Base-by-base conservation (phyloP, 2,888 invertebrate species). In the Pterostichus madidus region DNA sequence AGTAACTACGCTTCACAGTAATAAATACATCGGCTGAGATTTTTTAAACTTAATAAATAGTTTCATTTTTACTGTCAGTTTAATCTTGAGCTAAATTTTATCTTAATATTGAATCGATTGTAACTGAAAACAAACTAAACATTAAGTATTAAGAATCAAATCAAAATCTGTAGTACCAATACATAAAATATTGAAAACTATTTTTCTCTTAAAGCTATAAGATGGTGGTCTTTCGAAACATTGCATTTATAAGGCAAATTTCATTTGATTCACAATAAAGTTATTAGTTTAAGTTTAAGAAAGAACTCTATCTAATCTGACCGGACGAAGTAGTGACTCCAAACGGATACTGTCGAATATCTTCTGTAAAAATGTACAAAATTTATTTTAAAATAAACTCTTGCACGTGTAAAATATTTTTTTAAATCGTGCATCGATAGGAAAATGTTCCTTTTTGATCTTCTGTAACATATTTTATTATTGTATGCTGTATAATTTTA, bases 351-450 rank as follows among this genome's bases (percentile, higher is more conserved):
- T 71, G 71, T 71, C 24, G 71, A 78, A 56, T 39, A 78, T 24
- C 77, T 77, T 75, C 75, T 81, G 81, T 81, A 81, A 81, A 81
- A 81, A 75, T 81, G 81, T 81, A 81, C 75, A 81, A 81, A 81
- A 75, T 81, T 75, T 61, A 32, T 80, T 80, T 80, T 44, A 73
- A 80, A 53, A 56, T 44, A 24, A 80, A 13, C 56, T 75, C 31
- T 71, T 75, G 81, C 75, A 81, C 81, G 64, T 81, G 81, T 75
- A 81, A 81, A 75, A 59, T 56, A 81, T 81, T 81, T 61, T 81
- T 81, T 81, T 59, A 81, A 75, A 49, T 73, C 61, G 80, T 80
- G 56, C 78, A 77, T 53, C 76, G 76, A 46, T 71, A 17, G 15
- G 17, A 31, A 24, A 71, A 75, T 52, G 52, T 52, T 75, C 31